Base-by-base conservation (phyloP, 2,888 invertebrate genomes). In the Nemoura dubitans region DNA sequence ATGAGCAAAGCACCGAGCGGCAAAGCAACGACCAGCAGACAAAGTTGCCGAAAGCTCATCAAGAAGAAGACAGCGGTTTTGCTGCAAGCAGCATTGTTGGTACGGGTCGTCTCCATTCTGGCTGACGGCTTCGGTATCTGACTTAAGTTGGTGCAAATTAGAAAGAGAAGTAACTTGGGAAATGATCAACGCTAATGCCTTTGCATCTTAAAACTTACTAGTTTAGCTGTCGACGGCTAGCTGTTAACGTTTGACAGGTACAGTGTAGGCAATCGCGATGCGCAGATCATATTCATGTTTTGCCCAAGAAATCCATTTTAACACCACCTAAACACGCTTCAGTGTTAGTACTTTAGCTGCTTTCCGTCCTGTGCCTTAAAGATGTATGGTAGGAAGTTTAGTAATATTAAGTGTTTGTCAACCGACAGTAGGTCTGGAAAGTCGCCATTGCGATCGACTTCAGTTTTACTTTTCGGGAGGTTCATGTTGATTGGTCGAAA, bases 1-100 rank as follows among this genome's bases (percentile, higher is more conserved):
- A 96, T 94, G 90, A 97, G 93, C 91, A 98, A 94, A 90, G 97
- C 96, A 91, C 96, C 93, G 90, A 97, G 93, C 89, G 98, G 98
- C 92, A 98, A 94, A 90, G 96, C 95, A 87, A 97, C 96, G 87
- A 98, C 96, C 89, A 96, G 93, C 89, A 97, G 92, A 91, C 97
- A 97, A 90, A 98, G 94, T 91, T 95, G 94, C 91, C 95, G 95
- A 91, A 97, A 95, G 91, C 96, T 95, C 92, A 95, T 88, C 86
- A 89, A 87, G 85, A 89, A 89, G 87, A 88, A 89, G 42, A 89
- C 88, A 36, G 87, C 88, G 27, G 88, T 86, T 84, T 88, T 89
- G 83, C 83, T 88, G 86, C 86, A 88, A 28, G 86, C 85, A 29
- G 89, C 88, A 29, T 87, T 88, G 76, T n/a, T 81, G 16, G 29